These are phyloP conservation scores for Pogonocherus hispidulus DNA, from an alignment of 2,888 invertebrate genomes.

Conservation along the genomic window DNA sequence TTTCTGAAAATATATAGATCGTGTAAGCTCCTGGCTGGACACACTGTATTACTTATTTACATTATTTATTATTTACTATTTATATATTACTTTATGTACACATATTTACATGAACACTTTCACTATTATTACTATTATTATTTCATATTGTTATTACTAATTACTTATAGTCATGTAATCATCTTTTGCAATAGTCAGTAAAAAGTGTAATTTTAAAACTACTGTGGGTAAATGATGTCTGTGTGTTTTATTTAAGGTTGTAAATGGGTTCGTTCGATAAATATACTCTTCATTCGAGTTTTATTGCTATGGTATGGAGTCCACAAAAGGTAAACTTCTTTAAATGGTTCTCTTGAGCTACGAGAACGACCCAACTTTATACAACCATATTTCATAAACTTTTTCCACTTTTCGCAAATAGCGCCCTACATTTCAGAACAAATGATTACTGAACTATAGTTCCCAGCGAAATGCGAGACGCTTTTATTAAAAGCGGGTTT, in stretches of 20 bases:
- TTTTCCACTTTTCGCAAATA: constrained; percentile 50
- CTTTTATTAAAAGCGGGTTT: constrained; percentile 3
- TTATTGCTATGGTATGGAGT: constrained; percentile 53
- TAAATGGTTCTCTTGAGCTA: constrained; percentile 56
- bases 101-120: no score
- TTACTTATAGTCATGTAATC: no score
- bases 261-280: neutral
- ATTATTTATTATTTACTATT: no score
- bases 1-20: no score
- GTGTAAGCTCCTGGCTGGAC: no score
- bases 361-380: constrained; percentile 52
- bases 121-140: no score
- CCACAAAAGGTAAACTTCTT: constrained; percentile 58
- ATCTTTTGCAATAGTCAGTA: no score
- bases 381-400: constrained; percentile 57
- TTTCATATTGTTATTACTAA: no score
- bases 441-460: constrained; percentile 42
- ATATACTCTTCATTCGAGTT: constrained; percentile 35
- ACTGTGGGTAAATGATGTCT: no score
- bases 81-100: no score
- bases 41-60: no score
- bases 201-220: no score
- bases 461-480: neutral
- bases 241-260: neutral
- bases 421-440: constrained; percentile 36